phyloP scores from a whole-genome alignment of 2,113 vertebrate species.

The Etheostoma spectabile region DNA sequence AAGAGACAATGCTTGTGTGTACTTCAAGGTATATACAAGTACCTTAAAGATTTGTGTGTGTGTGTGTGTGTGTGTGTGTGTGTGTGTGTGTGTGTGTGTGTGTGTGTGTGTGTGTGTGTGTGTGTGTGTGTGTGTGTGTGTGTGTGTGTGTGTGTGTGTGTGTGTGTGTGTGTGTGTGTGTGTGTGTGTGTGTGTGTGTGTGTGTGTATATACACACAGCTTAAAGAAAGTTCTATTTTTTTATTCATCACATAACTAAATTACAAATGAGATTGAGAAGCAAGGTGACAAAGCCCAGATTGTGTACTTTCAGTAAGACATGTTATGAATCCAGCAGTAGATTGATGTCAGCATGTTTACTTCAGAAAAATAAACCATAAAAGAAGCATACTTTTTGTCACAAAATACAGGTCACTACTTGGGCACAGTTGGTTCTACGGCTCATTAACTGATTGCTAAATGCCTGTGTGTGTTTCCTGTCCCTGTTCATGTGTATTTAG shows the following conservation, averaged over 20 bases:
- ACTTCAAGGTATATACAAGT: background rate
- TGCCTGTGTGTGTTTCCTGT: background rate
- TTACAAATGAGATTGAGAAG: background rate
- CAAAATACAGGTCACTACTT: background rate
- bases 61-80: too few relatives aligned
- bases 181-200: background rate
- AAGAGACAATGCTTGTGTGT: background rate
- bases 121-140: too few relatives aligned
- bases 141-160: too few relatives aligned
- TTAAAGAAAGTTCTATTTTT: background rate
- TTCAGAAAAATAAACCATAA: background rate
- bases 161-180: too few relatives aligned
- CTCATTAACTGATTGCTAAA: background rate
- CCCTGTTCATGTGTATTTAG: slow-evolving; percentile 70
- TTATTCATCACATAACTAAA: background rate
- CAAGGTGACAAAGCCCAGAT: background rate
- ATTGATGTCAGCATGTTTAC: background rate
- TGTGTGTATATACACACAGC: background rate
- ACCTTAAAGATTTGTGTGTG: background rate
- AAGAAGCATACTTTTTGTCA: background rate
- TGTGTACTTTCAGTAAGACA: background rate
- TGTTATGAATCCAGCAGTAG: background rate
- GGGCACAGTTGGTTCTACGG: background rate
- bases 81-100: too few relatives aligned
- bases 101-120: too few relatives aligned